phyloP scores from a whole-genome alignment of 2,888 invertebrate species.

The Patella pellucida region DNA sequence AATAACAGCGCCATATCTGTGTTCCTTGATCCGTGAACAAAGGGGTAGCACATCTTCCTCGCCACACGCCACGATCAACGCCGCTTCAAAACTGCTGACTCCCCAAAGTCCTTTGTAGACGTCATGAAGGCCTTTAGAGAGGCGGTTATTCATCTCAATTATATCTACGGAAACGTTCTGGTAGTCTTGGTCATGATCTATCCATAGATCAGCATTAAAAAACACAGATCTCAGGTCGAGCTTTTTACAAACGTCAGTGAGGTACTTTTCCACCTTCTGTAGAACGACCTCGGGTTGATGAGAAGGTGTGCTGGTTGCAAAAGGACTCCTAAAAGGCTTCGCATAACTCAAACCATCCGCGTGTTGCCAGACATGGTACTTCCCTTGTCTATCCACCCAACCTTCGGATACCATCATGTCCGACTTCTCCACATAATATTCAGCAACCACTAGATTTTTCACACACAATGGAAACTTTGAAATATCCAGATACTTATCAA shows the following conservation, averaged over 20 bases:
- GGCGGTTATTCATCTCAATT: not conserved
- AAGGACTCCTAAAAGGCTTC: not conserved
- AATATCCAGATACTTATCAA: not conserved
- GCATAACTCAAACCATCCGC: not conserved
- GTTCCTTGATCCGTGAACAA: not conserved
- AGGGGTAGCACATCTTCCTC: not conserved
- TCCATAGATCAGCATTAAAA: constrained; percentile 1
- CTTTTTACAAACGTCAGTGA: not conserved
- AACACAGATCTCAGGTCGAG: not conserved
- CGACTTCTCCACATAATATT: not conserved
- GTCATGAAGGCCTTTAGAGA: not conserved
- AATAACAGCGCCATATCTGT: not conserved
- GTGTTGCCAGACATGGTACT: not conserved
- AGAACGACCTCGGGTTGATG: not conserved
- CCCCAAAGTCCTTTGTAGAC: not conserved
- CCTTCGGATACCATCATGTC: not conserved
- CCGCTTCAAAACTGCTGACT: not conserved
- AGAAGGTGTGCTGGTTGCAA: not conserved
- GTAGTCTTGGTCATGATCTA: not conserved
- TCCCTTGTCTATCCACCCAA: not conserved
- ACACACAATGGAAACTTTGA: not conserved
- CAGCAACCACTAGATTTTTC: not conserved
- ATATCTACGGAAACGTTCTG: not conserved
- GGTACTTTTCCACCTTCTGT: not conserved
- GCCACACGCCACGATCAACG: not conserved